phyloP scores from a whole-genome alignment of 2,797 vertebrate species.

The Eospalax fontanierii region DNA sequence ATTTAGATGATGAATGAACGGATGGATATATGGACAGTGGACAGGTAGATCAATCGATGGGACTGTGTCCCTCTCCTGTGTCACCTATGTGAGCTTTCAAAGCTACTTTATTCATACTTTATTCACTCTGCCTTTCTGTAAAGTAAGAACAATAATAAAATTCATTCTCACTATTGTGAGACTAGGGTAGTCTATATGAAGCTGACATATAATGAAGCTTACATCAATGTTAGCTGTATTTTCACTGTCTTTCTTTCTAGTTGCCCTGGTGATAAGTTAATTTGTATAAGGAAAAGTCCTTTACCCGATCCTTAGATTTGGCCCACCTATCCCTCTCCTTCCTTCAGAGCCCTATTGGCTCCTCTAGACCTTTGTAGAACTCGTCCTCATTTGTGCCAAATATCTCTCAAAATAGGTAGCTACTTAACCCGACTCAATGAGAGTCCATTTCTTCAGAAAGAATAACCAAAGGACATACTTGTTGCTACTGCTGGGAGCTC shows the following conservation, averaged over 20 bases:
- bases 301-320: background rate
- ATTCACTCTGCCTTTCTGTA: background rate
- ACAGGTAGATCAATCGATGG: background rate
- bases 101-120: background rate
- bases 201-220: background rate
- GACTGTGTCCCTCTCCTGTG: background rate
- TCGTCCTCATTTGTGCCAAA: slow-evolving; percentile 28
- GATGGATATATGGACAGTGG: background rate
- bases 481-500: background rate
- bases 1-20: background rate
- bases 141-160: background rate
- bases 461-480: background rate
- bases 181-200: background rate
- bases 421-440: background rate
- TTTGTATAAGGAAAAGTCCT: background rate
- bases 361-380: background rate
- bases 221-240: background rate
- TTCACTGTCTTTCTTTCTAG: background rate
- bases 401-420: background rate
- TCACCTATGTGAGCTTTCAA: background rate
- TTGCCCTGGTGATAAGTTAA: background rate
- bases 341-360: background rate
- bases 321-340: background rate
- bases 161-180: background rate
- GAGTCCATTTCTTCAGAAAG: slow-evolving; percentile 21